Conservation (phyloP, 2,113 vertebrate genomes). For the Mystacornis crossleyi region DNA sequence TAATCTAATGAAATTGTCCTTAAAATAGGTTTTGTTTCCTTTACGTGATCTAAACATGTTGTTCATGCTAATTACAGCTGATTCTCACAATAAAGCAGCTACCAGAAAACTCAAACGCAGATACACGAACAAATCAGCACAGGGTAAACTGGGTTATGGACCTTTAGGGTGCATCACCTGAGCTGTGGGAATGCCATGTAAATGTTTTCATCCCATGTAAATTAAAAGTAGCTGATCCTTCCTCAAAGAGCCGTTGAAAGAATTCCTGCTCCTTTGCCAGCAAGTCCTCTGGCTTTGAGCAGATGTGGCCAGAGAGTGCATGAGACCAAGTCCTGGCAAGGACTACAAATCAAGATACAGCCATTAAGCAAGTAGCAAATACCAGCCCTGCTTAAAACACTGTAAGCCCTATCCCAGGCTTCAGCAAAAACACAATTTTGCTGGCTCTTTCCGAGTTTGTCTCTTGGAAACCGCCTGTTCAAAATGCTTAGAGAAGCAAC, state of each 20-base stretch:
- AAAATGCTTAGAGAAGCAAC: not conserved
- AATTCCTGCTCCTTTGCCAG: slow-evolving; percentile 33
- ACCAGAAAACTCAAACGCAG: not conserved
- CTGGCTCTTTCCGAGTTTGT: not conserved
- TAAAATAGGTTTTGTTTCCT: slow-evolving; percentile 1
- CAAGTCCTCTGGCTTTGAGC: not conserved
- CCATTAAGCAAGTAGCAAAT: not conserved
- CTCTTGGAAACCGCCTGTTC: not conserved
- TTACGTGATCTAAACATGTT: not conserved
- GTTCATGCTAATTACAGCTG: not conserved
- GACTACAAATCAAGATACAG: not conserved
- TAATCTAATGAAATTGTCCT: not conserved
- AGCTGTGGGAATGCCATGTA: not conserved
- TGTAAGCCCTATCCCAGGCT: not conserved
- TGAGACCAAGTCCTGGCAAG: not conserved
- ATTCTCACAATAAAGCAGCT: not conserved
- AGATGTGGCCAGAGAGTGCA: slow-evolving; percentile 5
- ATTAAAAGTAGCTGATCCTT: slow-evolving; percentile 37
- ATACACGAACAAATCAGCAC: not conserved
- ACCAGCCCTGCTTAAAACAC: not conserved
- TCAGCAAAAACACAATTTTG: not conserved
- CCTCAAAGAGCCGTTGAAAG: slow-evolving; percentile 40
- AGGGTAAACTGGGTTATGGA: not conserved
- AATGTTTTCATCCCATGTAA: not conserved
- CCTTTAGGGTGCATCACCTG: slow-evolving; percentile 39